Conservation (phyloP, 2,797 vertebrate species). For the Poecilia velifera region DNA sequence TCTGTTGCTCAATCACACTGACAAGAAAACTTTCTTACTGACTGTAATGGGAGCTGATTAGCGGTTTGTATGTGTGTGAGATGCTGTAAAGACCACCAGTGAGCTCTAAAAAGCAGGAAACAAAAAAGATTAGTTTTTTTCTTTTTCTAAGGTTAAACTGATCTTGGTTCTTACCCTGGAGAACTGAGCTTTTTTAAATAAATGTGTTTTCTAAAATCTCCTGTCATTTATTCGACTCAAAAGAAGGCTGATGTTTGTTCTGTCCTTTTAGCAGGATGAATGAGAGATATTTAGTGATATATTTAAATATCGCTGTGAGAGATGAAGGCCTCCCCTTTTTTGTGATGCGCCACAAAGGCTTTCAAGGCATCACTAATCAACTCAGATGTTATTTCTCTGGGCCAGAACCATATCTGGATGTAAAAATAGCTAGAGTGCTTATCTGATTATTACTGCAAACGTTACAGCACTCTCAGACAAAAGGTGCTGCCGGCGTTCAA, state of each 20-base stretch:
- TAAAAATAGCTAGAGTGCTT: conserved; percentile 69
- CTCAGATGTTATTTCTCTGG: conserved; percentile 67
- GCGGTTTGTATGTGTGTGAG: background rate
- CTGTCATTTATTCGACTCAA: conserved; percentile 37
- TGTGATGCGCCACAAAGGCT: conserved; percentile 55
- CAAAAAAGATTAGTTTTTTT: background rate
- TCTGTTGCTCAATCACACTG: conserved; percentile 14
- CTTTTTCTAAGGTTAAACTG: background rate
- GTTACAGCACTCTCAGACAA: conserved; percentile 64
- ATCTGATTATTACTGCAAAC: conserved; percentile 65
- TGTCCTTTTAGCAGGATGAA: conserved; percentile 40
- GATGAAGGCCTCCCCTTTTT: conserved; percentile 56
- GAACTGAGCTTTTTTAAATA: conserved; percentile 66
- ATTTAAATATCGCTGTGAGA: conserved; percentile 49
- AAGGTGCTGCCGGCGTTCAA: conserved; percentile 65
- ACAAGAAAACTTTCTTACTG: conserved; percentile 11
- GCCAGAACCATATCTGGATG: conserved; percentile 56
- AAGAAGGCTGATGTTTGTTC: conserved; percentile 28
- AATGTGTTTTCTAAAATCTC: conserved; percentile 58
- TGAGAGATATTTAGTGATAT: conserved; percentile 45
- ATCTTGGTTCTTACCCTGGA: conserved; percentile 26
- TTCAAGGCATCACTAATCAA: conserved; percentile 62
- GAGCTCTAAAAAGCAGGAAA: conserved; percentile 20
- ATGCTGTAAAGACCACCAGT: conserved; percentile 27
- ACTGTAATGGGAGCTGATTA: conserved; percentile 22